Evolutionary conservation across 2,888 invertebrate species (phyloP), one percentile per base, ranked within the genome.

Genomic region (Dasysyrphus tricinctus): DNA sequence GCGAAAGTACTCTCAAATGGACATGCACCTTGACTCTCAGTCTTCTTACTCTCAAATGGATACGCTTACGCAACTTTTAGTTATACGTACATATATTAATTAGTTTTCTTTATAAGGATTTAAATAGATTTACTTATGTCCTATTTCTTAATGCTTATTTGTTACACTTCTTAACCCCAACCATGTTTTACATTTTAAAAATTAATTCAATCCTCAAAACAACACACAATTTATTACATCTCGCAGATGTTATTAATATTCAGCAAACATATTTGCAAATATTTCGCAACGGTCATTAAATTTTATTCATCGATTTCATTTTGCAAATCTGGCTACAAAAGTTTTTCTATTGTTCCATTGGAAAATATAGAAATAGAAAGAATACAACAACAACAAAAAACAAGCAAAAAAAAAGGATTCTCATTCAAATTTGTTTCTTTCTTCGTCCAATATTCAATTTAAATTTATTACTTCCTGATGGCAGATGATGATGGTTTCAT

Each of bases 401-500:
- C 56, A 56, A 56, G 34, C 14, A 14, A 12, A 24, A 29, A 61
- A 47, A 61, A 37, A 29, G 29, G 51, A 79, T 70, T 67, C 72
- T 44, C 57, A 84, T 80, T 84, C 76, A 84, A 84, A 84, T 85
- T 80, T 73, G 37, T 69, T 57, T 72, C 61, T 57, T 56, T 70
- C n/a, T 24, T 24, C 37, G n/a, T 14, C 14, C 67, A 72, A 70
- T 59, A 39, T 61, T 76, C 76, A 56, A 77, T 72, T 76, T 67
- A 73, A 85, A 85, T 85, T 85, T 85, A 85, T 77, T 73, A 39
- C 84, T 80, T 85, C 84, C 80, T 77, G 84, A 49, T 80, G 67
- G 80, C 80, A 80, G 80, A 79, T 83, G 82, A 83, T 79, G 69
- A 83, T 79, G 69, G 57, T 47, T 69, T 51, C 73, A 80, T 72